phyloP scores from a whole-genome alignment of 1,140 invertebrate species.

The Drosophila novamexicana region DNA sequence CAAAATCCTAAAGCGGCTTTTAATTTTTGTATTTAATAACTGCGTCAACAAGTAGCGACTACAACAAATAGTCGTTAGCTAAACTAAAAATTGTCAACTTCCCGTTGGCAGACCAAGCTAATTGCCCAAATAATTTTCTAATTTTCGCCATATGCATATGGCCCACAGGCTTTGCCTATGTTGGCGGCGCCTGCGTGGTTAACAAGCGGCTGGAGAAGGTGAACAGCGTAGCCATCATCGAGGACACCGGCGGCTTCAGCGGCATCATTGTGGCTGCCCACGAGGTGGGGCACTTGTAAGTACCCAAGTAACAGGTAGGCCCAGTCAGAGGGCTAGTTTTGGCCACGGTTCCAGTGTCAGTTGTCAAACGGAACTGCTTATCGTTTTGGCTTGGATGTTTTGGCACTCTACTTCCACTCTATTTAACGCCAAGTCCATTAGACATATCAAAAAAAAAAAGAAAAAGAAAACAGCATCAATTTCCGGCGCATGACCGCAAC shows the following conservation, averaged over 20 bases:
- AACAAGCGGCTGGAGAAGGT: slow-evolving; percentile 98
- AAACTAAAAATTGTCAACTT: slow-evolving; percentile 48
- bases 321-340: background rate
- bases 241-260: slow-evolving; percentile 97
- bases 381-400: background rate
- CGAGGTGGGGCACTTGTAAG: slow-evolving; percentile 98
- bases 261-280: slow-evolving; percentile 98
- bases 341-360: slow-evolving; percentile 13
- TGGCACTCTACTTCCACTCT: slow-evolving; percentile 19
- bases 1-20: slow-evolving; percentile 44
- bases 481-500: slow-evolving; percentile 37
- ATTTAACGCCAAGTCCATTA: slow-evolving; percentile 43
- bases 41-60: slow-evolving; percentile 61
- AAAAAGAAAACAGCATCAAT: slow-evolving; percentile 44
- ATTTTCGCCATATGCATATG: slow-evolving; percentile 38
- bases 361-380: slow-evolving; percentile 36
- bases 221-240: slow-evolving; percentile 97
- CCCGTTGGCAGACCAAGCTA: slow-evolving; percentile 33
- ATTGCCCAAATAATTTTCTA: slow-evolving; percentile 54
- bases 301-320: slow-evolving; percentile 53
- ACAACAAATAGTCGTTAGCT: background rate
- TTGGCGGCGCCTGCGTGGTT: slow-evolving; percentile 97
- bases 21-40: slow-evolving; percentile 68
- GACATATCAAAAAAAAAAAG: slow-evolving; percentile 23
- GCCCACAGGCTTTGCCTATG: slow-evolving; percentile 94